These are phyloP conservation scores for Falcaria lacertinaria DNA, from an alignment of 2,888 invertebrate species.

Conservation along the genomic window DNA sequence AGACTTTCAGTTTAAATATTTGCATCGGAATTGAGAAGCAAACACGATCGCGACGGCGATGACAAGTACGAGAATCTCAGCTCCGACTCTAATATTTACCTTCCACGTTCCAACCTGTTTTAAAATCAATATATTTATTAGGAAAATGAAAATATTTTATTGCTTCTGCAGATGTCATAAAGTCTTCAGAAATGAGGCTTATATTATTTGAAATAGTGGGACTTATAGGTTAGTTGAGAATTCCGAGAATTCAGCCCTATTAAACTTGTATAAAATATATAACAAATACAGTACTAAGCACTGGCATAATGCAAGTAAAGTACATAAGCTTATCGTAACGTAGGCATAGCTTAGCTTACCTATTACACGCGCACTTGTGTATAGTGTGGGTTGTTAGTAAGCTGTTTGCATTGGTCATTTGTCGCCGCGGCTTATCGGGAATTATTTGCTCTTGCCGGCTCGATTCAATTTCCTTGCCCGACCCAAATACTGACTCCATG, in stretches of 20 bases:
- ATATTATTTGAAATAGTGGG: too few species aligned
- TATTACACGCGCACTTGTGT: conserved; percentile 8
- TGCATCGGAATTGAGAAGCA: conserved; percentile 45
- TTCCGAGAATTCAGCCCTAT: too few species aligned
- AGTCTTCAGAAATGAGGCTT: too few species aligned
- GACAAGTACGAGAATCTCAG: conserved; percentile 32
- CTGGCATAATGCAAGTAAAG: too few species aligned
- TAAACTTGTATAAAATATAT: too few species aligned
- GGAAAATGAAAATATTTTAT: too few species aligned
- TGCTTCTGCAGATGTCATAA: too few species aligned
- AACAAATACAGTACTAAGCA: too few species aligned
- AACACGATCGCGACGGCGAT: conserved; percentile 33
- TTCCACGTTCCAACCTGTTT: conserved; percentile 18
- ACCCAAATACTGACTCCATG: conserved; percentile 14
- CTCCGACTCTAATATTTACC: conserved; percentile 34
- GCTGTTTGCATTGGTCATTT: conserved; percentile 45
- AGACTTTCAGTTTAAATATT: conserved; percentile 41
- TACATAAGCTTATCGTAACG: too few species aligned
- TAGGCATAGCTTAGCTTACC: conserved; percentile 12
- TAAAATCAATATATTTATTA: conserved; percentile 6
- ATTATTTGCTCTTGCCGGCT: conserved; percentile 4
- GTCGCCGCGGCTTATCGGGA: conserved; percentile 33
- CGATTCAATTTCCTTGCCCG: conserved; percentile 11
- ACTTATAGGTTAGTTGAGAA: too few species aligned
- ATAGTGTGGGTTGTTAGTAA: conserved; percentile 24